Evolutionary conservation across 2,113 vertebrate genomes (phyloP).

Genomic region (Entomyzon cyanotis): DNA sequence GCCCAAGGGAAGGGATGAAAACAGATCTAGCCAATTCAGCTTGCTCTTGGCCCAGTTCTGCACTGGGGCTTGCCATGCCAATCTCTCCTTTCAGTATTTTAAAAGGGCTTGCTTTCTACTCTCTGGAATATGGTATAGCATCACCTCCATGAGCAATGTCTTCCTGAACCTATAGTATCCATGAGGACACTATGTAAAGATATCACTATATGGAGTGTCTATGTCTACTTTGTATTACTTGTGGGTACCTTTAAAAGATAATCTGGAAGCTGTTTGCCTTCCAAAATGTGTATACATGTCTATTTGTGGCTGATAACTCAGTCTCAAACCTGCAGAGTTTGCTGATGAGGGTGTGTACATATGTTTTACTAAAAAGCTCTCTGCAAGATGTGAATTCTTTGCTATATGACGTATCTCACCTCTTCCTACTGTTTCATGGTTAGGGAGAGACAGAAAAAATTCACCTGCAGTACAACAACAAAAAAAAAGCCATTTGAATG

Average conservation of each 20-base stretch:
- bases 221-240: slow-evolving; percentile 12
- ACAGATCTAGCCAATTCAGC: slow-evolving; percentile 4
- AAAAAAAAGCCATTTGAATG: slow-evolving; percentile 33
- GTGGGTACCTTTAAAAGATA: slow-evolving; percentile 19
- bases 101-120: slow-evolving; percentile 71
- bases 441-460: not conserved
- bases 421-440: not conserved
- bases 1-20: slow-evolving; percentile 5
- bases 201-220: not conserved
- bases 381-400: not conserved
- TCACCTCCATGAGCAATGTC: slow-evolving; percentile 36
- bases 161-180: slow-evolving; percentile 50
- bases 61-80: not conserved
- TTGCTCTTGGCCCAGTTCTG: not conserved
- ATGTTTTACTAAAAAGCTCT: slow-evolving; percentile 16
- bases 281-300: slow-evolving; percentile 15
- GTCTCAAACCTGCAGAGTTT: slow-evolving; percentile 35
- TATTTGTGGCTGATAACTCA: slow-evolving; percentile 4
- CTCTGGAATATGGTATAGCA: slow-evolving; percentile 40
- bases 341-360: not conserved
- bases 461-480: not conserved
- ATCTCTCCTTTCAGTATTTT: slow-evolving; percentile 25
- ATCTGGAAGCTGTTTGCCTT: slow-evolving; percentile 44
- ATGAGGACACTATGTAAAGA: slow-evolving; percentile 20
- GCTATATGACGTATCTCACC: not conserved